Percentiles rank a stretch among this genome's conserved stretches.
Conservation (phyloP, 2,888 invertebrate genomes). For the Slavum lentiscoides region DNA sequence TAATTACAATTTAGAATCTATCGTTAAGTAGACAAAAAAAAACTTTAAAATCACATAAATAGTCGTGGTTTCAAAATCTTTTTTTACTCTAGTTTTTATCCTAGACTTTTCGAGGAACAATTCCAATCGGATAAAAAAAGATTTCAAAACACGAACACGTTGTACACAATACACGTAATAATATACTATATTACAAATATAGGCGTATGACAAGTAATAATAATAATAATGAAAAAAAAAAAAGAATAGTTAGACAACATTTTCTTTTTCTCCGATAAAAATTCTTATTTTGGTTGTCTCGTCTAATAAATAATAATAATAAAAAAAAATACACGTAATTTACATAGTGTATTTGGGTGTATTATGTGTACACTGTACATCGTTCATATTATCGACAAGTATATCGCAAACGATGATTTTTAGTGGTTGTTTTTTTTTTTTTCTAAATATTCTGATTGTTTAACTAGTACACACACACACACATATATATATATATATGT, state of each 20-base stretch:
- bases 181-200: background rate
- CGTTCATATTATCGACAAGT: too few relatives aligned
- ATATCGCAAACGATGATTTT: background rate
- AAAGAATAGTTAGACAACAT: too few relatives aligned
- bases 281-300: too few relatives aligned
- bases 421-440: background rate
- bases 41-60: constrained; percentile 36
- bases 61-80: constrained; percentile 37
- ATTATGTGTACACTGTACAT: too few relatives aligned
- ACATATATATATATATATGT: too few relatives aligned
- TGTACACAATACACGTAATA: too few relatives aligned
- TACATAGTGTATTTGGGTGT: too few relatives aligned
- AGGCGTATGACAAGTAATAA: constrained; percentile 17
- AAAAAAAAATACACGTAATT: too few relatives aligned
- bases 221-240: too few relatives aligned
- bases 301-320: too few relatives aligned
- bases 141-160: constrained; percentile 34
- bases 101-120: constrained; percentile 37
- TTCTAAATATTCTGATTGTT: constrained; percentile 10
- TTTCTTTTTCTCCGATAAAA: too few relatives aligned
- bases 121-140: constrained; percentile 38
- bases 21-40: constrained; percentile 31
- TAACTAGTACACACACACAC: constrained; percentile 27
- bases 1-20: constrained; percentile 4
- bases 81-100: constrained; percentile 33